These are phyloP conservation scores for Parauchenoglanis ngamensis DNA, from an alignment of 2,797 vertebrate species.

Conservation along the genomic window DNA sequence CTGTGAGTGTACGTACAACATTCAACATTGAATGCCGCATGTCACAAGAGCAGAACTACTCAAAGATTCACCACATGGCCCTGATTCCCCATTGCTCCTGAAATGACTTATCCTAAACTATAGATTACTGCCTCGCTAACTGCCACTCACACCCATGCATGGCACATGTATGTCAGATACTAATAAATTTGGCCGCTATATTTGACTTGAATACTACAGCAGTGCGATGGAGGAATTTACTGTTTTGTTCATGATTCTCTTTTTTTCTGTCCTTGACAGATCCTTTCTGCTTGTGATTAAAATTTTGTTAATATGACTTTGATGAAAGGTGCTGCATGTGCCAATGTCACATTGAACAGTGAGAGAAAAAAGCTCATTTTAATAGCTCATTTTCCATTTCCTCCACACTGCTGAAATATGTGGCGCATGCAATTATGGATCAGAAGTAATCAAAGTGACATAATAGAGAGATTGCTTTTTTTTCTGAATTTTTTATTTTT, in stretches of 20 bases:
- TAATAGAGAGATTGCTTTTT: neutral
- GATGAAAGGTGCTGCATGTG: neutral
- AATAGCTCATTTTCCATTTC: neutral
- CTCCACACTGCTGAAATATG: neutral
- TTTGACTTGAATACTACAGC: conserved; percentile 11
- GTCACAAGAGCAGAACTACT: conserved; percentile 39
- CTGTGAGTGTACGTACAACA: neutral
- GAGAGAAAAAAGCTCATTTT: neutral
- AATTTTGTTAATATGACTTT: neutral
- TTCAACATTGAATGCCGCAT: conserved; percentile 6
- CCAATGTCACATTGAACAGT: conserved; percentile 2
- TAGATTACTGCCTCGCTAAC: conserved; percentile 28
- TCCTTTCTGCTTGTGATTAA: neutral
- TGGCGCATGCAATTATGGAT: neutral
- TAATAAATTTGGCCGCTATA: neutral
- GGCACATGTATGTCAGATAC: neutral
- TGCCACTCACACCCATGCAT: neutral
- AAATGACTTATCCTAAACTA: conserved; percentile 54
- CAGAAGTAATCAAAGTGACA: conserved; percentile 9
- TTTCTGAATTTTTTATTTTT: neutral
- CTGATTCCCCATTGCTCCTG: conserved; percentile 33
- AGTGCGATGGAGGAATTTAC: neutral
- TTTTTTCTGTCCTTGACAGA: conserved; percentile 22
- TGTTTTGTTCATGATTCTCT: neutral
- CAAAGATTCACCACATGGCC: conserved; percentile 44